These are phyloP conservation scores for Maniola hyperantus DNA, from an alignment of 2,888 invertebrate genomes.

Conservation along the genomic window DNA sequence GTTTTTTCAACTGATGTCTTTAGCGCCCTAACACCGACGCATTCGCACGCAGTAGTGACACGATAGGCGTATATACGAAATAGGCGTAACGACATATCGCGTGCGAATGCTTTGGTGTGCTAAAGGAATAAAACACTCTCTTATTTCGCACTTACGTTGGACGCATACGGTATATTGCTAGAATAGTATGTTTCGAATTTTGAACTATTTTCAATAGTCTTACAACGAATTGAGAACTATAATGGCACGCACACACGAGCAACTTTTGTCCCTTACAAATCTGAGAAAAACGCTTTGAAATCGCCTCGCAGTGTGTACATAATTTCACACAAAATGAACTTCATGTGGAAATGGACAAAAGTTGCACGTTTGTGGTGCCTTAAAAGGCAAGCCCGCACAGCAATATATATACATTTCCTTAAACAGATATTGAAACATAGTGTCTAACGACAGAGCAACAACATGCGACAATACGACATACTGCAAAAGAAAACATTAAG, in stretches of 20 bases:
- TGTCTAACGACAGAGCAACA: too few species aligned
- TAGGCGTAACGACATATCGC: too few species aligned
- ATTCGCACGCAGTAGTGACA: too few species aligned
- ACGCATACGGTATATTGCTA: neutral
- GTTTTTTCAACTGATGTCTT: neutral
- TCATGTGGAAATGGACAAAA: neutral
- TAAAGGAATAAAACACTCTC: neutral
- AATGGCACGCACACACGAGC: neutral
- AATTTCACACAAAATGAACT: neutral
- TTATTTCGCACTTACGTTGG: neutral
- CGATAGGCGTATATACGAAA: too few species aligned
- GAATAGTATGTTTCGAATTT: neutral
- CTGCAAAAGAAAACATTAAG: neutral
- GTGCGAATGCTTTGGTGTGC: too few species aligned
- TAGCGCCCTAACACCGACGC: too few species aligned
- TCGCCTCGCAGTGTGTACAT: neutral
- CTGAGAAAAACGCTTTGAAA: neutral
- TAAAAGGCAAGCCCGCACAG: neutral
- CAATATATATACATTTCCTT: neutral
- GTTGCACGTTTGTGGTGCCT: neutral
- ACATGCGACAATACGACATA: too few species aligned
- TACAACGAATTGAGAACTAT: neutral
- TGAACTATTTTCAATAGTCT: conserved; percentile 15
- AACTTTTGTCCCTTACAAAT: neutral
- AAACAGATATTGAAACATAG: neutral